Evolutionary conservation across 2,797 vertebrate genomes (phyloP).

Genomic region (Siniperca undulata): DNA sequence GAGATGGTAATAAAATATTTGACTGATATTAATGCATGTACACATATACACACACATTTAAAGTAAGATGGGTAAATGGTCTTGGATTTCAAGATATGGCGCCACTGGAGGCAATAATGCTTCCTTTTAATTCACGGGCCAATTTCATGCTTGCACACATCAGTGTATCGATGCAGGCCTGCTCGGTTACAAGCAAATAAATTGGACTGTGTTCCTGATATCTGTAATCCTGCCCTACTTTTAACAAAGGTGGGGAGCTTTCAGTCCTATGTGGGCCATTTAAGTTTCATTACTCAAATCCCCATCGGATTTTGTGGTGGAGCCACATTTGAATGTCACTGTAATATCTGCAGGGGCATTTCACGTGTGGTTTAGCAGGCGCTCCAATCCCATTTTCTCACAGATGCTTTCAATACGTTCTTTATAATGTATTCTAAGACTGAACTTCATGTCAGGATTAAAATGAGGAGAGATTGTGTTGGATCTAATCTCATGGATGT

Average conservation of each 20-base stretch:
- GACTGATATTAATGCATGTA: conserved; percentile 62
- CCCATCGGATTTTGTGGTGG: conserved; percentile 1
- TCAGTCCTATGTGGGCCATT: conserved; percentile 36
- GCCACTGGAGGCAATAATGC: conserved; percentile 63
- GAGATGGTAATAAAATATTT: conserved; percentile 70
- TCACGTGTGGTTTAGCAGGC: conserved; percentile 25
- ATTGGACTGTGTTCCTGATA: conserved; percentile 48
- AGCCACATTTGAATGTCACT: conserved; percentile 40
- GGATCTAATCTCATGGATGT: conserved; percentile 33
- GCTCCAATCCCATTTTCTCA: conserved; percentile 17
- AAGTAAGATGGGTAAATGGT: conserved; percentile 49
- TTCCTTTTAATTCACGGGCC: conserved; percentile 72
- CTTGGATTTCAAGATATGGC: conserved; percentile 63
- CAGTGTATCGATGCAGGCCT: conserved; percentile 43
- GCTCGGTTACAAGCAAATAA: conserved; percentile 59
- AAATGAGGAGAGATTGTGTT: conserved; percentile 14
- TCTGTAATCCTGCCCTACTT: conserved; percentile 57
- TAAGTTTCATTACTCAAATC: conserved; percentile 56
- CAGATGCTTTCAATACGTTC: conserved; percentile 2
- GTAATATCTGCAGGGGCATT: conserved; percentile 39
- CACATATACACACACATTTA: conserved; percentile 18
- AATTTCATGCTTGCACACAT: conserved; percentile 70
- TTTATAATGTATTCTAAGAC: conserved; percentile 20
- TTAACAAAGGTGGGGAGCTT: conserved; percentile 42
- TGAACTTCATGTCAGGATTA: conserved; percentile 30